phyloP scores from a whole-genome alignment of 2,888 invertebrate genomes.

The Cryptocephalus primarius region DNA sequence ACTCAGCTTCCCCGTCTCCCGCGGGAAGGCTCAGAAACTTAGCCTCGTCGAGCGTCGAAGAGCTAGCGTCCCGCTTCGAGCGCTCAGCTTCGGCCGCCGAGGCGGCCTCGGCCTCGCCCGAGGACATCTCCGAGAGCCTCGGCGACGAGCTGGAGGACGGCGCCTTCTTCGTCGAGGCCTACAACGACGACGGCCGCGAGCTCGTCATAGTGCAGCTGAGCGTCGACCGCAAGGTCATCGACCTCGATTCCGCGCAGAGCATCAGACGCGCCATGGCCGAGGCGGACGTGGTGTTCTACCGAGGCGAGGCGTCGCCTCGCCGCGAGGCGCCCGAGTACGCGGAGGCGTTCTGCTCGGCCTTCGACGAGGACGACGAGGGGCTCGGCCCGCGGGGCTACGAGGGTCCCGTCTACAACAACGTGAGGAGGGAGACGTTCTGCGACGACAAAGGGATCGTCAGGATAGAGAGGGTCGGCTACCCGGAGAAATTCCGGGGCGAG shows the following conservation, averaged over 20 bases:
- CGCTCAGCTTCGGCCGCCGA: neutral
- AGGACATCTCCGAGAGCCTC: constrained; percentile 13
- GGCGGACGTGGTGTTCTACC: constrained; percentile 12
- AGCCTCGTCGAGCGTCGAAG: no score
- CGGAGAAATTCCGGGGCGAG: constrained; percentile 1
- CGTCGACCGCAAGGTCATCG: neutral
- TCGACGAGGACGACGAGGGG: neutral
- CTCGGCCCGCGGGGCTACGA: constrained; percentile 8
- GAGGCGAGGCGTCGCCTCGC: constrained; percentile 4
- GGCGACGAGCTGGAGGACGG: constrained; percentile 16
- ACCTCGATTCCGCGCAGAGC: constrained; percentile 1
- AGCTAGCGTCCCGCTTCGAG: no score
- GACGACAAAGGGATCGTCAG: constrained; percentile 19
- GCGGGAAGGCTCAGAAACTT: no score
- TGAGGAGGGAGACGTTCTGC: constrained; percentile 17
- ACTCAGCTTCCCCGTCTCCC: no score
- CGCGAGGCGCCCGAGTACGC: neutral
- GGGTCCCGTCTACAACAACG: constrained; percentile 9
- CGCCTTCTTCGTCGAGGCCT: constrained; percentile 23
- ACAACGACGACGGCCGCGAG: constrained; percentile 25
- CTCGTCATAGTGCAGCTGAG: constrained; percentile 17
- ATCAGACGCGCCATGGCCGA: constrained; percentile 5
- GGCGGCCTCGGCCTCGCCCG: no score
- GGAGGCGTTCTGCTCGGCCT: neutral
- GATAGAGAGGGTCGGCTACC: constrained; percentile 14